A percentile compares a stretch with the other conserved stretches of the same genome.
phyloP scores from a whole-genome alignment of 53 echinoderm and acorn worm species.

The Hippasteria phrygiana region DNA sequence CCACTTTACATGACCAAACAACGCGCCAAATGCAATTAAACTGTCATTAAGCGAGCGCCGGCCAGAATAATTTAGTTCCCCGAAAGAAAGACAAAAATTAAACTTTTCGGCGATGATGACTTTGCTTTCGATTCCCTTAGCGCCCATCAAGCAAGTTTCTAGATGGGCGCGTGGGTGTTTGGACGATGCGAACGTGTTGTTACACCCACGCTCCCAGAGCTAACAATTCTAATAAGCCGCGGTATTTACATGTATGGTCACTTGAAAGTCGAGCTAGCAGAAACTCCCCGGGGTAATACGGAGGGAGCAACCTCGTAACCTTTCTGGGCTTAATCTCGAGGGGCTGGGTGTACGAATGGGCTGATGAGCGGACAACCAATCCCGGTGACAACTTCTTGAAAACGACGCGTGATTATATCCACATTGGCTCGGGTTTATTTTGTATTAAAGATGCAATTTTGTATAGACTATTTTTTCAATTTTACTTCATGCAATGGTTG shows the following conservation, averaged over 20 bases:
- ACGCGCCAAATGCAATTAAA: constrained; percentile 6
- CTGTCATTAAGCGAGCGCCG: neutral
- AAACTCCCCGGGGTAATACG: neutral
- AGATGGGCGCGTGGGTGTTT: neutral
- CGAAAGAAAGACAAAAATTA: neutral
- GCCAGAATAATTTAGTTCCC: neutral
- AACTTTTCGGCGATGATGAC: neutral
- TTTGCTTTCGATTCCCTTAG: neutral
- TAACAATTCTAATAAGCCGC: neutral
- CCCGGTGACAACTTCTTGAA: neutral
- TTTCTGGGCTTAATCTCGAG: constrained; percentile 3
- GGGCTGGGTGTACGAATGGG: neutral
- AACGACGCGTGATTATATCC: neutral
- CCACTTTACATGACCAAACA: neutral
- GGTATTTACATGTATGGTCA: neutral
- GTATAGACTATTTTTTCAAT: neutral
- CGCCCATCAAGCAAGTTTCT: neutral
- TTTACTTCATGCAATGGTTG: too few relatives aligned
- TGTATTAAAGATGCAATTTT: neutral
- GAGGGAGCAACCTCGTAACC: neutral
- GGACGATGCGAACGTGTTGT: neutral
- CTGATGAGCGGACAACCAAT: neutral
- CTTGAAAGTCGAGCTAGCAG: neutral
- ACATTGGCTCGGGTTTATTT: neutral
- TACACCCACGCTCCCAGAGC: neutral